Evolutionary conservation across 1,140 invertebrate species (phyloP).

Genomic region (Drosophila parvula): DNA sequence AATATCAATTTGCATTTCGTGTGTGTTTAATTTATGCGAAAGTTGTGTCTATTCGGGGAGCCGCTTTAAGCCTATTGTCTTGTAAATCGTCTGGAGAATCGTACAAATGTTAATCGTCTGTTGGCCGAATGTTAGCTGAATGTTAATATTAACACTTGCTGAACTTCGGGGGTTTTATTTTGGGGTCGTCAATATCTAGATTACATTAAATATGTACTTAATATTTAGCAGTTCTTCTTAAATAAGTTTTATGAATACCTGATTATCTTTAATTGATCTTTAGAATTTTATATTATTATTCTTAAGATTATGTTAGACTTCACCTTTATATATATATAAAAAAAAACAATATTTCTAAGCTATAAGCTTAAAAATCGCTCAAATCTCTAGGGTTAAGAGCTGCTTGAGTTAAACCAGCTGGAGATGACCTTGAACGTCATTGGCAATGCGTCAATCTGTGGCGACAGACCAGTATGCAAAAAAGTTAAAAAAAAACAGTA

Average conservation of each 20-base stretch:
- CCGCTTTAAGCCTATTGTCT: conserved; percentile 29
- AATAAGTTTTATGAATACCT: background rate
- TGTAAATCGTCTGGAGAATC: conserved; percentile 31
- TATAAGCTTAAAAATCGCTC: too few species aligned
- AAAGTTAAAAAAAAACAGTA: conserved; percentile 9
- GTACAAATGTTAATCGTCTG: conserved; percentile 44
- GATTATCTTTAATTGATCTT: too few species aligned
- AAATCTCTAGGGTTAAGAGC: conserved; percentile 28
- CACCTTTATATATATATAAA: too few species aligned
- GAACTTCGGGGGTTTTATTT: background rate
- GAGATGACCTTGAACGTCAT: conserved; percentile 67
- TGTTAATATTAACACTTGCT: conserved; percentile 40
- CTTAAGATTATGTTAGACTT: background rate
- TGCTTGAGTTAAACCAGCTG: conserved; percentile 10
- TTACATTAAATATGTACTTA: background rate
- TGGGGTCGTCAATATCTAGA: background rate
- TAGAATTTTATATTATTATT: background rate
- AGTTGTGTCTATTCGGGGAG: conserved; percentile 33
- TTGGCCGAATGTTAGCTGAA: conserved; percentile 48
- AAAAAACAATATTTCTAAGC: background rate
- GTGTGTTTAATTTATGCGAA: conserved; percentile 52
- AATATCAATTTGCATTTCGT: conserved; percentile 71
- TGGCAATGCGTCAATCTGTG: conserved; percentile 51
- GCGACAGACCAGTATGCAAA: conserved; percentile 56
- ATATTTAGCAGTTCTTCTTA: background rate